Conservation (phyloP, 1,140 invertebrate species). For the Bactericera cockerelli region DNA sequence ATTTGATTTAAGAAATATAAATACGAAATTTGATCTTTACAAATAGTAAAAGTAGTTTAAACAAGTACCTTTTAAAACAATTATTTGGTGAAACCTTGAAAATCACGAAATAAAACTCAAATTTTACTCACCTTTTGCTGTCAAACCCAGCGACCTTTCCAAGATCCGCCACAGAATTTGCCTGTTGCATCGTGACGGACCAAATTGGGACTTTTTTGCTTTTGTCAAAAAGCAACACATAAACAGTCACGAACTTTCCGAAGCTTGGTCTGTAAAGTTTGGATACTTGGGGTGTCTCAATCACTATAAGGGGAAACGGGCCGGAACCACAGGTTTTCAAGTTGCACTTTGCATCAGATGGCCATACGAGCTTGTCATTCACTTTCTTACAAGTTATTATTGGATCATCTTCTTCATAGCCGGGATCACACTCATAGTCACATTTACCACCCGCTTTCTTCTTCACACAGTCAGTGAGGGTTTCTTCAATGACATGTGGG, state of each 20-base stretch:
- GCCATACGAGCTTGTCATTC: background rate
- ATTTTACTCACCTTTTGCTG: background rate
- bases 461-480: background rate
- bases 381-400: background rate
- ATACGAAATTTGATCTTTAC: too few species aligned
- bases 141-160: background rate
- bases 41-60: too few species aligned
- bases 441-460: background rate
- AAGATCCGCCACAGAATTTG: background rate
- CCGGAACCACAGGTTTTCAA: background rate
- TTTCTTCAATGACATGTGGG: background rate
- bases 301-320: conserved; percentile 2
- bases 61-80: too few species aligned
- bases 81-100: too few species aligned
- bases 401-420: background rate
- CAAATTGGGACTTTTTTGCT: conserved; percentile 3
- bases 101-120: too few species aligned
- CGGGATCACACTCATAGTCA: conserved; percentile 11
- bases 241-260: conserved; percentile 8
- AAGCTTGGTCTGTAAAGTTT: background rate
- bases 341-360: background rate
- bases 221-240: conserved; percentile 11
- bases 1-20: too few species aligned
- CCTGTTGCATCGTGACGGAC: conserved; percentile 10
- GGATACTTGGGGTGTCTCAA: conserved; percentile 6